phyloP scores from a whole-genome alignment of 2,113 vertebrate species.

The Engystomops pustulosus region DNA sequence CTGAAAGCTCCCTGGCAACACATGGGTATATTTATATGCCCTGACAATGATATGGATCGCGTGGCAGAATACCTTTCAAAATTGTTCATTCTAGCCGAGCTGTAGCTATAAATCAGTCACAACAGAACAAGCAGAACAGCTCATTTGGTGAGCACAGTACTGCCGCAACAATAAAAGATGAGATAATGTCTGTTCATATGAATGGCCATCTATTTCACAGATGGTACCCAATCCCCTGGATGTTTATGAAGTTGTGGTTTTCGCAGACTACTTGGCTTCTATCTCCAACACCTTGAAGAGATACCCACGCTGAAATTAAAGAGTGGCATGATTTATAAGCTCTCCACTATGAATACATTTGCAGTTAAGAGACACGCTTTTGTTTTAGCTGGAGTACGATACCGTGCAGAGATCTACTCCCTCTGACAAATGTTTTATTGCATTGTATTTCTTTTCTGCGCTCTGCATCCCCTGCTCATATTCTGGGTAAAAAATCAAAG shows the following conservation, averaged over 20 bases:
- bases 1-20: constrained; percentile 6
- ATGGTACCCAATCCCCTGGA: constrained; percentile 53
- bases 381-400: constrained; percentile 1
- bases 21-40: constrained; percentile 14
- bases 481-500: background rate
- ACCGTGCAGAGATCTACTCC: background rate
- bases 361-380: constrained; percentile 5
- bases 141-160: constrained; percentile 48
- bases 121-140: constrained; percentile 39
- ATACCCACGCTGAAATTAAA: constrained; percentile 13
- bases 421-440: constrained; percentile 9
- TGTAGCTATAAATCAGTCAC: constrained; percentile 45
- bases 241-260: constrained; percentile 41
- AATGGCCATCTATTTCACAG: constrained; percentile 53
- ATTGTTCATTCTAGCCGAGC: constrained; percentile 18
- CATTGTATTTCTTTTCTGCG: background rate
- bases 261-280: constrained; percentile 15
- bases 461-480: background rate
- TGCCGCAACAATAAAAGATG: constrained; percentile 53
- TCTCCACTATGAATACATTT: background rate
- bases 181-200: constrained; percentile 55
- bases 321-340: constrained; percentile 31
- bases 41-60: constrained; percentile 26
- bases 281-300: constrained; percentile 39
- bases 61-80: constrained; percentile 33